These are phyloP conservation scores for Liolophura sinensis DNA, from an alignment of 1,140 invertebrate species.

Conservation along the genomic window DNA sequence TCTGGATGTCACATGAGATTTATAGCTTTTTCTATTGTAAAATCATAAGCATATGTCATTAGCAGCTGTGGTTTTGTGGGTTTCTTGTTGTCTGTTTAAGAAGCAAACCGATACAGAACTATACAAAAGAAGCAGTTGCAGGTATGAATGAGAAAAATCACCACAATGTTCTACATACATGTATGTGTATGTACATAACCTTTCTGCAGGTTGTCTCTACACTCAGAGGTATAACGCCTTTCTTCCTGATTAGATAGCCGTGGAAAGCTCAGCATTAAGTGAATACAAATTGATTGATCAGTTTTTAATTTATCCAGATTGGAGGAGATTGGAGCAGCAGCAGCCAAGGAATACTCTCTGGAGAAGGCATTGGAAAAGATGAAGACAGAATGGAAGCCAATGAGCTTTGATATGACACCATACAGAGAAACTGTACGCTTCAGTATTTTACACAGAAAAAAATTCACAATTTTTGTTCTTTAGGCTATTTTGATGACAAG, in stretches of 20 bases:
- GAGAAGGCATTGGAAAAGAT: slow-evolving; percentile 60
- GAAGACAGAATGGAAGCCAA: slow-evolving; percentile 60
- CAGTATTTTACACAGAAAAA: slow-evolving; percentile 28
- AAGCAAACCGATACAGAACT: no score
- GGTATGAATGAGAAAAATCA: no score
- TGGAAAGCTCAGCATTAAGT: no score
- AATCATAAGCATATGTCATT: not conserved
- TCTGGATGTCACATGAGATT: slow-evolving; percentile 1
- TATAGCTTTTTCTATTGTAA: not conserved
- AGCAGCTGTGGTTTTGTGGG: not conserved
- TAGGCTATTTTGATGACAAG: no score
- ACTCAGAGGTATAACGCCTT: no score
- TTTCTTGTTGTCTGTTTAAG: not conserved
- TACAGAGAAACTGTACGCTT: slow-evolving; percentile 67
- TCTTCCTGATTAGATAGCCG: no score
- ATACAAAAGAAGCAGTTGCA: no score
- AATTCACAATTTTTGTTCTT: slow-evolving; percentile 9
- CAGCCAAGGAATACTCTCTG: slow-evolving; percentile 59
- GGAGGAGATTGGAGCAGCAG: slow-evolving; percentile 58
- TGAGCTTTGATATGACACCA: slow-evolving; percentile 55
- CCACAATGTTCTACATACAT: no score
- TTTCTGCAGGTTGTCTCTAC: no score
- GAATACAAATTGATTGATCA: not conserved
- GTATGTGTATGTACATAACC: no score
- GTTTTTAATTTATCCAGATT: slow-evolving; percentile 39